These are phyloP conservation scores for Phrixothrix hirtus DNA, from an alignment of 2,888 invertebrate species.

Conservation along the genomic window DNA sequence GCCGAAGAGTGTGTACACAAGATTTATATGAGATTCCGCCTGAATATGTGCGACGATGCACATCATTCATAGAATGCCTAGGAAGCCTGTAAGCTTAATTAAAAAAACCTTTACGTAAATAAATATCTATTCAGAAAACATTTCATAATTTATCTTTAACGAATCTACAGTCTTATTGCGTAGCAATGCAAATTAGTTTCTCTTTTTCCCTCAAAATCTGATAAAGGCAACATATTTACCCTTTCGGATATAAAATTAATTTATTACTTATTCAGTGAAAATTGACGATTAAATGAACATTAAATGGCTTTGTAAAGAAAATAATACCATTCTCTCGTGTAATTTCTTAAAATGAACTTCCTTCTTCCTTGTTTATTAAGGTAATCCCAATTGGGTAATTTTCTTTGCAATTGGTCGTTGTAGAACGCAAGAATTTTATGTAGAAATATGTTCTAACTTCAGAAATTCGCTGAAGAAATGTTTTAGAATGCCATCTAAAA, in stretches of 20 bases:
- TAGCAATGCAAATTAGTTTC: constrained; percentile 8
- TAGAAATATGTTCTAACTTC: constrained; percentile 1
- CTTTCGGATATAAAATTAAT: constrained; percentile 13
- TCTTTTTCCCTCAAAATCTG: constrained; percentile 11
- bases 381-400: constrained; percentile 28
- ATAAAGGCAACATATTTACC: constrained; percentile 12
- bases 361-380: constrained; percentile 29
- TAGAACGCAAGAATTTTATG: constrained; percentile 10
- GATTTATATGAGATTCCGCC: no score
- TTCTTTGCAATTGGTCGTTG: constrained; percentile 26
- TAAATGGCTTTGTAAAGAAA: not conserved
- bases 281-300: constrained; percentile 1
- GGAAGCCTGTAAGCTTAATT: no score
- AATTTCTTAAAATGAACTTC: constrained; percentile 22
- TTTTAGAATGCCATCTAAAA: constrained; percentile 39
- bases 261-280: constrained; percentile 9
- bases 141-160: constrained; percentile 5
- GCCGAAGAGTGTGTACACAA: no score
- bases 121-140: no score
- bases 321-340: constrained; percentile 1
- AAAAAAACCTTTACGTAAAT: no score
- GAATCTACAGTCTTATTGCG: not conserved
- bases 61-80: no score
- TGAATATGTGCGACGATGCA: no score
- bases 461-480: not conserved